Base-by-base conservation (phyloP, 2,888 invertebrate genomes). In the Eumacrocentrus americanus region DNA sequence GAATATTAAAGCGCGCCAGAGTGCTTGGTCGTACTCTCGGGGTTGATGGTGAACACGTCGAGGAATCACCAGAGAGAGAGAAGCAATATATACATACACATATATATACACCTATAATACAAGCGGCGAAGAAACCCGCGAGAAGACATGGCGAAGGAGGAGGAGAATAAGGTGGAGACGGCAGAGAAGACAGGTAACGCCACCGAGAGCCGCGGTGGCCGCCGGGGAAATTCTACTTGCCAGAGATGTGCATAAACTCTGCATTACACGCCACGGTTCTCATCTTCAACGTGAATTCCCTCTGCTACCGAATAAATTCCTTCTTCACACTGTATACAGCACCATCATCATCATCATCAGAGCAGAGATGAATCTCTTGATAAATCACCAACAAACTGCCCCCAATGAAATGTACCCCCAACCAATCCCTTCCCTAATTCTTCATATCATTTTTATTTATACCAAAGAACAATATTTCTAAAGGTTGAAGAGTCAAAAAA, bases 171-270 rank as follows among this genome's bases (percentile, higher is more conserved):
- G 66, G 69, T 70, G 67, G 69, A 64, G 68, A 63, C 52, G 62
- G 57, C 54, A 59, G 65, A 63, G 65, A 65, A 65, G 72, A 73
- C 74, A 75, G 74, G 77, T 76, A 78, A 79, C 78, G 77, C 77
- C 74, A 78, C 74, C 71, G 73, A 75, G 74, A 75, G 70, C 70
- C 74, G 68, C 72, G 71, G 74, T 71, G 77, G 77, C 77, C 80
- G 80, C 80, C 80, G 76, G 79, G 80, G 80, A 80, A 80, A 80
- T 80, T 80, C 80, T 76, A 74, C 74, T 75, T 73, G 70, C 72
- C 61, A 72, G 72, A 76, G 72, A 78, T 78, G 80, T 78, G 79
- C 77, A 79, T 78, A 78, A 78, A 78, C 78, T 79, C 76, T 75
- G 74, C 77, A 78, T 78, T 77, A 75, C 74, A 65, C 70, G 57